Evolutionary conservation across 2,113 vertebrate genomes (phyloP).

Genomic region (Oxygymnocypris stewartii): DNA sequence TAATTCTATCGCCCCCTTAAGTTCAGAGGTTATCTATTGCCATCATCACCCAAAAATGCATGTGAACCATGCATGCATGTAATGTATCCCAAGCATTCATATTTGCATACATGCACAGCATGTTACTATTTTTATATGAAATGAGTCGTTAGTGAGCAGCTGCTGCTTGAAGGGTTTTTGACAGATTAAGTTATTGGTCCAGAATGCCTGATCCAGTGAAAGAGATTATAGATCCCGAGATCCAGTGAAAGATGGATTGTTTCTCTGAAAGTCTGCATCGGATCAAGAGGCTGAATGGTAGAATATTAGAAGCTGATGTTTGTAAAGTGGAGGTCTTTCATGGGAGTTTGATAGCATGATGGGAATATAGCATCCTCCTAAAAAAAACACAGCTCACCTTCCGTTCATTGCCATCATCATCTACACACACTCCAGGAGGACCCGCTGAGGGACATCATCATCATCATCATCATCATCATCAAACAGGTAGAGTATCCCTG

Average conservation of each 20-base stretch:
- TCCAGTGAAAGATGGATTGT: not conserved
- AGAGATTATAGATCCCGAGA: not conserved
- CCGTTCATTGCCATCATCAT: conserved; percentile 86
- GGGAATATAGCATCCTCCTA: no score
- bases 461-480: conserved; percentile 19
- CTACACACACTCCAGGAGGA: conserved; percentile 82
- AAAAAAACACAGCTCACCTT: conserved; percentile 74
- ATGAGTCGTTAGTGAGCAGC: not conserved
- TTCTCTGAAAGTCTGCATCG: no score
- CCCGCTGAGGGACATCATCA: conserved; percentile 66
- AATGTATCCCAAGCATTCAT: not conserved
- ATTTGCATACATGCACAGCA: not conserved
- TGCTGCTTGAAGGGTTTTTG: not conserved
- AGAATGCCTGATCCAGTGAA: not conserved
- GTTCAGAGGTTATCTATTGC: not conserved
- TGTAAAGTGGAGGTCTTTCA: not conserved
- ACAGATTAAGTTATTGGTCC: not conserved
- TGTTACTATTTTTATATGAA: not conserved
- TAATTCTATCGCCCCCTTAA: not conserved
- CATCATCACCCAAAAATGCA: not conserved
- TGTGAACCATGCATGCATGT: not conserved
- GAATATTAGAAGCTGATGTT: not conserved
- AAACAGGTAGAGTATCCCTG: no score
- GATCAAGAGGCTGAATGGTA: not conserved
- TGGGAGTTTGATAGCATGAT: no score